These are phyloP conservation scores for Macrochelys suwanniensis DNA, from an alignment of 2,797 vertebrate species.

Conservation along the genomic window DNA sequence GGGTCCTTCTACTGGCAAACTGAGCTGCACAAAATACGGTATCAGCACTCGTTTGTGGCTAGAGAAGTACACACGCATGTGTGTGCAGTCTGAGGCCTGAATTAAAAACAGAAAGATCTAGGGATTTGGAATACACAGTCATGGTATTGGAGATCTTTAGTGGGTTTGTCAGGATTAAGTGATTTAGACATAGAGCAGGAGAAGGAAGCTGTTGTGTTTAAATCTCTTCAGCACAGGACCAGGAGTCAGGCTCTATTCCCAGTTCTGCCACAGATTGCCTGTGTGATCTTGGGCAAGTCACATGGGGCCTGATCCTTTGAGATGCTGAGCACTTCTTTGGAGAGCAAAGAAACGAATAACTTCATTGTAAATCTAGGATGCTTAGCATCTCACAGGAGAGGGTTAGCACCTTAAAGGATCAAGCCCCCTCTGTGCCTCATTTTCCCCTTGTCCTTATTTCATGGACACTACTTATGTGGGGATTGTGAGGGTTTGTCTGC, in stretches of 20 bases:
- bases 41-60: background rate
- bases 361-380: background rate
- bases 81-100: background rate
- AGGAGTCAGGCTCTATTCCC: background rate
- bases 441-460: conserved; percentile 5
- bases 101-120: background rate
- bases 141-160: background rate
- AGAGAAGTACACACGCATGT: background rate
- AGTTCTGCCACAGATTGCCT: conserved; percentile 11
- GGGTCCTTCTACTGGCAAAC: conserved; percentile 23
- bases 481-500: background rate
- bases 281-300: background rate
- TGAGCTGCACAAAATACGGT: conserved; percentile 4
- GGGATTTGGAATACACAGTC: background rate
- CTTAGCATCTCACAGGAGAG: background rate
- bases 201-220: background rate
- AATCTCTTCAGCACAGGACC: background rate
- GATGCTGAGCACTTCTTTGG: background rate
- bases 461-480: background rate
- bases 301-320: background rate
- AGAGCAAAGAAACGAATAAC: background rate
- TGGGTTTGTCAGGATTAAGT: conserved; percentile 19
- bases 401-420: background rate
- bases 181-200: background rate
- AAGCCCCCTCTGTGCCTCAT: background rate